A percentile compares a stretch with the other conserved stretches of the same genome.
Conservation (phyloP, 2,888 invertebrate species). For the Ennomos quercinarius region DNA sequence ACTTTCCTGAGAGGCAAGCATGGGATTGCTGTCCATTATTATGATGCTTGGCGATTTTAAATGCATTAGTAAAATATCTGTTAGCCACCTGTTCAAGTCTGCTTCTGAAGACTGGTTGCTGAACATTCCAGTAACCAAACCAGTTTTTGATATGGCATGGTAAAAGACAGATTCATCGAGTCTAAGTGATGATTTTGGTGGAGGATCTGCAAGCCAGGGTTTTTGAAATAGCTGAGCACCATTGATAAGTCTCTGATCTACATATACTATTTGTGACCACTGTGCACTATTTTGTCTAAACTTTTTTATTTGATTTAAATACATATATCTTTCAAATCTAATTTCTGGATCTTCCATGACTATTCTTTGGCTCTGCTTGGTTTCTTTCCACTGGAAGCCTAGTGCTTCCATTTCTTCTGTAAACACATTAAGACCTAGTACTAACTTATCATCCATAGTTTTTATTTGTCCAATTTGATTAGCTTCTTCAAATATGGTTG, state of each 20-base stretch:
- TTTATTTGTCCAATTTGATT: slow-evolving; percentile 25
- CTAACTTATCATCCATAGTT: slow-evolving; percentile 10
- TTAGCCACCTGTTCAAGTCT: slow-evolving; percentile 61
- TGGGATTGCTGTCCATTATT: slow-evolving; percentile 53
- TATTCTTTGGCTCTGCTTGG: slow-evolving; percentile 38
- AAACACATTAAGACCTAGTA: slow-evolving; percentile 22
- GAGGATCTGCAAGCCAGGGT: slow-evolving; percentile 24
- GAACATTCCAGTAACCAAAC: slow-evolving; percentile 52
- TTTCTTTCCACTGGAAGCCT: slow-evolving; percentile 49
- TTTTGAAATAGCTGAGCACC: slow-evolving; percentile 40
- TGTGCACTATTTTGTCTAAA: slow-evolving; percentile 34
- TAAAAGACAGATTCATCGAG: slow-evolving; percentile 45
- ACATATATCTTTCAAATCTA: slow-evolving; percentile 57
- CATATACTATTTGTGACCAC: slow-evolving; percentile 46
- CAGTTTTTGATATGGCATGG: slow-evolving; percentile 50
- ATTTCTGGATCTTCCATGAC: slow-evolving; percentile 59
- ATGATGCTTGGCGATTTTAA: slow-evolving; percentile 52
- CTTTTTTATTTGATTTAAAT: slow-evolving; percentile 53
- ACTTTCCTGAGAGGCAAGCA: slow-evolving; percentile 43
- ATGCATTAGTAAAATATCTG: slow-evolving; percentile 48
- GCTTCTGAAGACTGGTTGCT: slow-evolving; percentile 44
- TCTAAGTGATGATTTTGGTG: background rate
- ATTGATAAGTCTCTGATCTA: slow-evolving; percentile 57
- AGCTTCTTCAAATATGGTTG: slow-evolving; percentile 14
- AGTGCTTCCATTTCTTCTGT: slow-evolving; percentile 40